A percentile compares a stretch with the other conserved stretches of the same genome.
Conservation (phyloP, 2,797 vertebrate species). For the Enteromius anoplus region DNA sequence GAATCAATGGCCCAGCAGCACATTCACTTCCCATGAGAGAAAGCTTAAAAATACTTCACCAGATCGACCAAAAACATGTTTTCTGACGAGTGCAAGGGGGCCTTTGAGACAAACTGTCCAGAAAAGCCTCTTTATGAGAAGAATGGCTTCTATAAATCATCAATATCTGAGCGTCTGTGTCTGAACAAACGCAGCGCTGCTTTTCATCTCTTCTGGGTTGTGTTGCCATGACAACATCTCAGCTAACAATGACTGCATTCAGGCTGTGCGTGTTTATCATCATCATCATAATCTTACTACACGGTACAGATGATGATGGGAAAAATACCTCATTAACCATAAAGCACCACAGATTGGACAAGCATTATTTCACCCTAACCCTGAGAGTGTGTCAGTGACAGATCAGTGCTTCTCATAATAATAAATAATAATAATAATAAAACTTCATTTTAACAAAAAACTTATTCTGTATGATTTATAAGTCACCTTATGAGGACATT, state of each 20-base stretch:
- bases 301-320: neutral
- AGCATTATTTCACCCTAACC: neutral
- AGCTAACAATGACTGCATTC: conserved; percentile 52
- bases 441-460: no score
- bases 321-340: conserved; percentile 3
- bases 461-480: no score
- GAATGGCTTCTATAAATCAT: conserved; percentile 37
- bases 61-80: neutral
- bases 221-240: conserved; percentile 63
- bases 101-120: neutral
- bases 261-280: conserved; percentile 25
- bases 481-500: no score
- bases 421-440: no score
- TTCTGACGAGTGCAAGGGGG: neutral
- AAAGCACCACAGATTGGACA: neutral
- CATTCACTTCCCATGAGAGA: neutral
- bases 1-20: conserved; percentile 12
- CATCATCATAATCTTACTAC: neutral
- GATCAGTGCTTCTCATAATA: no score
- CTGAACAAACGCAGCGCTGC: conserved; percentile 3
- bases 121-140: conserved; percentile 5
- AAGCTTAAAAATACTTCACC: neutral
- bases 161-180: conserved; percentile 23
- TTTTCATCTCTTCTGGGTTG: conserved; percentile 49
- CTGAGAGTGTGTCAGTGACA: neutral